These are phyloP conservation scores for Caenorhabditis afra DNA, from an alignment of 2,888 invertebrate species.

Conservation along the genomic window DNA sequence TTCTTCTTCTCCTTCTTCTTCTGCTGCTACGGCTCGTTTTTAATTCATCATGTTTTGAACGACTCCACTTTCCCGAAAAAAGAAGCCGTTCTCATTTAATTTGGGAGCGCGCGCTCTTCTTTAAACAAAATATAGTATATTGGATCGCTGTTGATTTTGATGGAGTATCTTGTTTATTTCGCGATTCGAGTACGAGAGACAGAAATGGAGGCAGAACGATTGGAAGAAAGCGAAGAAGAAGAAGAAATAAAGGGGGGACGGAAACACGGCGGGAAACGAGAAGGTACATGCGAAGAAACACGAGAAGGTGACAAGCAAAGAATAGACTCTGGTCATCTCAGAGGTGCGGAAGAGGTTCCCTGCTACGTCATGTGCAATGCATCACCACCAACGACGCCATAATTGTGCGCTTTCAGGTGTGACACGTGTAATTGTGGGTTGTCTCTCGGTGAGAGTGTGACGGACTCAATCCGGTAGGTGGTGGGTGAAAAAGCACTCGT, in stretches of 20 bases:
- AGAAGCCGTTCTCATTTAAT: constrained; percentile 24
- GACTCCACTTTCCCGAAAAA: constrained; percentile 7
- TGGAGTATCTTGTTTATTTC: constrained; percentile 53
- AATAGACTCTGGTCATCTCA: neutral
- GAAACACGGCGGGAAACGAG: neutral
- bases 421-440: constrained; percentile 38
- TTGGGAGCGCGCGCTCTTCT: neutral
- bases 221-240: constrained; percentile 4
- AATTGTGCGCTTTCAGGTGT: constrained; percentile 5
- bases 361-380: no score
- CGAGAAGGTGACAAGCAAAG: constrained; percentile 49
- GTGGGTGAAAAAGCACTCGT: neutral
- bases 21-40: constrained; percentile 11
- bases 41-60: constrained; percentile 47
- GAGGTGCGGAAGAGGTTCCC: neutral
- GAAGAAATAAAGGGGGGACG: neutral
- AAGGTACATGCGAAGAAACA: constrained; percentile 38
- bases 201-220: neutral
- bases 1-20: no score
- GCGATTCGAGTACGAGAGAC: neutral
- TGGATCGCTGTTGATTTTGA: constrained; percentile 47
- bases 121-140: constrained; percentile 18
- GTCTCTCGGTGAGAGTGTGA: constrained; percentile 10
- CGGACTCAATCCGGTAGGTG: neutral
- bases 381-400: neutral